Percentiles rank a stretch among this genome's conserved stretches.
Conservation (phyloP, 2,113 vertebrate species). For the Lipophrys pholis region DNA sequence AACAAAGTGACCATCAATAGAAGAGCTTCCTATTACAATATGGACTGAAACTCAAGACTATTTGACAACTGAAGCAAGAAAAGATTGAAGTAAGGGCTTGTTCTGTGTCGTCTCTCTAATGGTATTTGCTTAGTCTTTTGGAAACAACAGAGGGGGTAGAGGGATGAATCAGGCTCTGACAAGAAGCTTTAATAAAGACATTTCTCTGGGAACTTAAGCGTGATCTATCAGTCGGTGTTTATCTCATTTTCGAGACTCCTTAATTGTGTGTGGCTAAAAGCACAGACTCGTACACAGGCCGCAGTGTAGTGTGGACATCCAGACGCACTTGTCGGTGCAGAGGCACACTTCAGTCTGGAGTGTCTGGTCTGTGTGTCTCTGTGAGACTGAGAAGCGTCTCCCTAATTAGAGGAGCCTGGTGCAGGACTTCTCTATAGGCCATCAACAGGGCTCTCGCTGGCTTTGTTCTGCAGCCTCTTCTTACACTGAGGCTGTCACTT, state of each 20-base stretch:
- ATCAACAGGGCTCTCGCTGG: slow-evolving; percentile 64
- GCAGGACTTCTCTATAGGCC: slow-evolving; percentile 74
- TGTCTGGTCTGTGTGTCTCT: slow-evolving; percentile 70
- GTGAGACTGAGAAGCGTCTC: slow-evolving; percentile 68
- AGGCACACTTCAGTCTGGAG: slow-evolving; percentile 80
- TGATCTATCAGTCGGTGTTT: slow-evolving; percentile 73
- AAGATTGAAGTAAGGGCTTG: slow-evolving; percentile 82
- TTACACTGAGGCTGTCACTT: slow-evolving; percentile 73
- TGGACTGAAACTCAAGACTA: slow-evolving; percentile 54
- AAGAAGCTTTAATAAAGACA: slow-evolving; percentile 68
- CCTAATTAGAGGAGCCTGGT: slow-evolving; percentile 80
- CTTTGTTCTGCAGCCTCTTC: slow-evolving; percentile 77
- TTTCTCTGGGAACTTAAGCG: slow-evolving; percentile 62
- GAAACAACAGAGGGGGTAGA: slow-evolving; percentile 73
- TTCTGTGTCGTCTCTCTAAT: slow-evolving; percentile 66
- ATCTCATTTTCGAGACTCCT: slow-evolving; percentile 71
- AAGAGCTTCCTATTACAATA: slow-evolving; percentile 54
- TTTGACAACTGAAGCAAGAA: slow-evolving; percentile 82
- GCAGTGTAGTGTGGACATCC: slow-evolving; percentile 49
- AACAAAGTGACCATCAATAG: slow-evolving; percentile 42
- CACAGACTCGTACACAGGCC: slow-evolving; percentile 37
- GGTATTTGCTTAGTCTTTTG: slow-evolving; percentile 81
- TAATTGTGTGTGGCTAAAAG: slow-evolving; percentile 58
- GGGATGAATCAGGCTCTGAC: slow-evolving; percentile 56
- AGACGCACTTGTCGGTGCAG: slow-evolving; percentile 63